Conservation (phyloP, 2,797 vertebrate genomes). For the Muraenolepis orangiensis region DNA sequence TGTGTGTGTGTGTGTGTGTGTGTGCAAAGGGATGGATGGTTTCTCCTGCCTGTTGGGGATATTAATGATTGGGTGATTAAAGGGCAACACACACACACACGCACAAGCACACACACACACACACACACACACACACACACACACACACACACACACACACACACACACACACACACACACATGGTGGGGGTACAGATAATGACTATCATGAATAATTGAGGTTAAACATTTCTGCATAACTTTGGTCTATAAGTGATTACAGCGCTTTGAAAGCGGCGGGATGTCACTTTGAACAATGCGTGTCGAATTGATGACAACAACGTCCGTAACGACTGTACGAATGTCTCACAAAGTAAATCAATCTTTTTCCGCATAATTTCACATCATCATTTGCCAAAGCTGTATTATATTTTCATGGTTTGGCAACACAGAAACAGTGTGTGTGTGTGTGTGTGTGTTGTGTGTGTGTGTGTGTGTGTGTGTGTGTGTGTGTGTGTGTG, state of each 20-base stretch:
- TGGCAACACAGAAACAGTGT: not conserved
- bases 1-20: too few relatives aligned
- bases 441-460: not conserved
- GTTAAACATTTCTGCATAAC: not conserved
- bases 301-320: not conserved
- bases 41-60: not conserved
- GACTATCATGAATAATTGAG: not conserved
- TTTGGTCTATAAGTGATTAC: too few relatives aligned
- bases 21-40: not conserved
- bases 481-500: too few relatives aligned
- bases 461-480: not conserved
- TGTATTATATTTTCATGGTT: not conserved
- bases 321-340: not conserved
- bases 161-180: too few relatives aligned
- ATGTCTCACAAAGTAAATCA: not conserved
- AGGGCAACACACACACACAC: not conserved
- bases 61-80: not conserved
- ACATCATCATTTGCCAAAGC: not conserved
- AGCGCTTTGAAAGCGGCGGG: too few relatives aligned
- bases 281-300: not conserved
- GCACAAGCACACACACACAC: too few relatives aligned
- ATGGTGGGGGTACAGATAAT: not conserved
- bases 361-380: not conserved
- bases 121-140: too few relatives aligned
- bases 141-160: too few relatives aligned